Conservation (phyloP, 2,797 vertebrate genomes). For the Girardinus metallicus region DNA sequence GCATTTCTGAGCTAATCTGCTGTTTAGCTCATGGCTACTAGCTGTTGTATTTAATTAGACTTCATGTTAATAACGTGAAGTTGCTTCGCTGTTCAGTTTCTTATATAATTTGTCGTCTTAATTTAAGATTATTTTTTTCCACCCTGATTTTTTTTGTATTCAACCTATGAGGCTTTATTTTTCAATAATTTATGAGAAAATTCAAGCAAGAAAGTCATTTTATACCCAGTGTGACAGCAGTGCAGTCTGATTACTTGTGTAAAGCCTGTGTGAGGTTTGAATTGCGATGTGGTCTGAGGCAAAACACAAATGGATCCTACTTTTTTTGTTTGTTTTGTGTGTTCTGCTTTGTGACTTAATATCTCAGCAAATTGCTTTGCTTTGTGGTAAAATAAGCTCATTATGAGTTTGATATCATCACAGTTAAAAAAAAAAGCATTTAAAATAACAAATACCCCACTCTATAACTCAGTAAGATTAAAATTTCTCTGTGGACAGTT, state of each 20-base stretch:
- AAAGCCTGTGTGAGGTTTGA: neutral
- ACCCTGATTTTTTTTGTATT: slow-evolving; percentile 8
- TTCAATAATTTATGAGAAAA: neutral
- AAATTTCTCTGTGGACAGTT: neutral
- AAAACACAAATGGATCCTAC: slow-evolving; percentile 2
- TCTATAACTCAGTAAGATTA: neutral
- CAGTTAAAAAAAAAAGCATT: neutral
- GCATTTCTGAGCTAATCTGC: slow-evolving; percentile 61
- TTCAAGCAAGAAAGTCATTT: slow-evolving; percentile 6
- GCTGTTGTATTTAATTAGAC: slow-evolving; percentile 60
- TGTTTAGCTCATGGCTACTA: slow-evolving; percentile 53
- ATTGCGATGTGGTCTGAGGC: neutral
- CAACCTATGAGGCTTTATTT: neutral
- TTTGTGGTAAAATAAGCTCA: slow-evolving; percentile 14
- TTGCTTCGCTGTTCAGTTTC: slow-evolving; percentile 43
- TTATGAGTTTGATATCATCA: slow-evolving; percentile 5
- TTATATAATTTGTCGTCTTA: slow-evolving; percentile 7
- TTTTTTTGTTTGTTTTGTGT: neutral
- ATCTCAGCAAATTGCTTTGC: slow-evolving; percentile 17
- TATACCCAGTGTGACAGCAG: neutral
- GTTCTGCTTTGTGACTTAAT: slow-evolving; percentile 1
- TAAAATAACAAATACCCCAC: slow-evolving; percentile 11
- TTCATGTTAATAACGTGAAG: slow-evolving; percentile 53
- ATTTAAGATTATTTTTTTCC: slow-evolving; percentile 1
- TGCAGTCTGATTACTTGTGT: neutral